phyloP scores from a whole-genome alignment of 2,113 vertebrate genomes.

The Eretmochelys imbricata region DNA sequence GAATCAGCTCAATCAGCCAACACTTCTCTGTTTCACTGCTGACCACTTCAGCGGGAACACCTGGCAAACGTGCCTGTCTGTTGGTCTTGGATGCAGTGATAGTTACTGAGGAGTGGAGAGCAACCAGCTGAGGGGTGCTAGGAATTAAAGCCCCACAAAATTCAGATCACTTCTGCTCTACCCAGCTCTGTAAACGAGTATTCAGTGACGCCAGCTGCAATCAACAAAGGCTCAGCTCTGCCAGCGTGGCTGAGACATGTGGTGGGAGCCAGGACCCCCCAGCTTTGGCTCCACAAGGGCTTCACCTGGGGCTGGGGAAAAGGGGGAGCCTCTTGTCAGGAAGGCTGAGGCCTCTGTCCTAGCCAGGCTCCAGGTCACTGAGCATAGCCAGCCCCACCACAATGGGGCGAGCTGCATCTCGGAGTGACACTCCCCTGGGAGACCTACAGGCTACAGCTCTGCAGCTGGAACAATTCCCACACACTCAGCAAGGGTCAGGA shows the following conservation, averaged over 20 bases:
- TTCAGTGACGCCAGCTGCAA: not conserved
- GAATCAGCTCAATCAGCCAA: not conserved
- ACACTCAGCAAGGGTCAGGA: not conserved
- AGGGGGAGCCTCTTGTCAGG: not conserved
- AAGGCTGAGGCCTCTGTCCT: not conserved
- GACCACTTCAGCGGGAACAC: not conserved
- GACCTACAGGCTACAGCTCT: not conserved
- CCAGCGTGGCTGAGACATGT: not conserved
- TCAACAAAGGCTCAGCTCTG: not conserved
- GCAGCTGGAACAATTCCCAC: not conserved
- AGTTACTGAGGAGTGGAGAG: not conserved
- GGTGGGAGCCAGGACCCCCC: not conserved
- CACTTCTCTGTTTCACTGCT: not conserved
- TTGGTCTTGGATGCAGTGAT: not conserved
- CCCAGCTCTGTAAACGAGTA: not conserved
- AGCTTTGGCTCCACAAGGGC: not conserved
- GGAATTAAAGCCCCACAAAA: not conserved
- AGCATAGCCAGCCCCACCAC: not conserved
- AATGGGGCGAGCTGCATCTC: not conserved
- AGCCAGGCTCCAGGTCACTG: not conserved
- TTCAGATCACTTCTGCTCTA: not conserved
- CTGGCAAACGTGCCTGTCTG: not conserved
- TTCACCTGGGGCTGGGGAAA: accelerated
- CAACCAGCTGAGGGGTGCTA: not conserved
- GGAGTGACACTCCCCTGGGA: no score